A percentile compares a stretch with the other conserved stretches of the same genome.
These are phyloP conservation scores for Embidobia sp. DNA, from an alignment of 2,888 invertebrate species.

Conservation along the genomic window DNA sequence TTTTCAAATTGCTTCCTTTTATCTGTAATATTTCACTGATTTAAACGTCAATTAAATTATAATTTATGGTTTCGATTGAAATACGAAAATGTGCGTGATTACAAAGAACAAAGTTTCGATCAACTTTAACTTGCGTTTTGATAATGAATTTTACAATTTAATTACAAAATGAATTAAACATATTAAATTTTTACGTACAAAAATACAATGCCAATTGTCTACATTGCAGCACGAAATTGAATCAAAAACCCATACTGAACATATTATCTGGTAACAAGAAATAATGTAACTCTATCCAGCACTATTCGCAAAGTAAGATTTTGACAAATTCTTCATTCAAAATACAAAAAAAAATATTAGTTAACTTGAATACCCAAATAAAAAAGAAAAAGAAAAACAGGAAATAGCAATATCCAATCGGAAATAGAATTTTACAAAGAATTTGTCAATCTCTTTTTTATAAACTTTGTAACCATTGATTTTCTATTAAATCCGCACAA, in stretches of 20 bases:
- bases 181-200: neutral
- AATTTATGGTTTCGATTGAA: neutral
- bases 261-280: neutral
- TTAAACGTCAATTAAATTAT: neutral
- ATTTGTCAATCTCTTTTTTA: slow-evolving; percentile 19
- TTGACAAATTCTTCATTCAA: slow-evolving; percentile 16
- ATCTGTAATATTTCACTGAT: too few species aligned
- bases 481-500: slow-evolving; percentile 33
- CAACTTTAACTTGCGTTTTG: neutral
- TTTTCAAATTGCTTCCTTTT: too few species aligned
- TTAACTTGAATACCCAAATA: neutral
- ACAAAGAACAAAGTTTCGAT: neutral
- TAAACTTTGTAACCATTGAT: slow-evolving; percentile 1
- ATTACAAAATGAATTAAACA: neutral
- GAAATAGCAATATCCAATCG: too few species aligned
- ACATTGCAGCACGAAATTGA: neutral
- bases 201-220: neutral
- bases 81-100: neutral
- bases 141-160: neutral
- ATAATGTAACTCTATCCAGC: slow-evolving; percentile 44
- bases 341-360: too few species aligned
- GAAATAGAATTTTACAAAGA: too few species aligned
- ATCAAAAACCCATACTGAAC: too few species aligned
- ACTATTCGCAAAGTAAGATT: slow-evolving; percentile 37
- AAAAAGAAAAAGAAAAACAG: too few species aligned